These are phyloP conservation scores for Anguilla anguilla DNA, from an alignment of 2,797 vertebrate species.

Conservation along the genomic window DNA sequence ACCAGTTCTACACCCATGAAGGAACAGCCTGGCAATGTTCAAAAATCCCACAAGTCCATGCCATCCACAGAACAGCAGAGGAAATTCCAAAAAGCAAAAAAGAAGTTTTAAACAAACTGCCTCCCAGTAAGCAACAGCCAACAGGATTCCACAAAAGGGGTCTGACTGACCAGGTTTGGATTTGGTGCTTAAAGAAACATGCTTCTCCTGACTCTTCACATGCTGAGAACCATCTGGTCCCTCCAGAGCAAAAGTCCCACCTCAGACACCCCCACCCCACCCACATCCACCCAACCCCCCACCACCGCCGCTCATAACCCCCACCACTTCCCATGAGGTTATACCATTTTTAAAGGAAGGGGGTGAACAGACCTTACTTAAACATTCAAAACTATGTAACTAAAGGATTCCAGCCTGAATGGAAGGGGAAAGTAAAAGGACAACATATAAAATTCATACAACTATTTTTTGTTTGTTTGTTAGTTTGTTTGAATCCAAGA, in stretches of 20 bases:
- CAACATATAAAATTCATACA: background rate
- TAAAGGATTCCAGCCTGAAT: background rate
- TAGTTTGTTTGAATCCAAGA: background rate
- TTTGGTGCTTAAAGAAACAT: constrained; percentile 13
- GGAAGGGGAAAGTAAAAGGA: background rate
- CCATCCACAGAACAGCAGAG: background rate
- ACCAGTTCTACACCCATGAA: background rate
- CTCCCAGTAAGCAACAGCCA: background rate
- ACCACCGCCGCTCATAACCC: background rate
- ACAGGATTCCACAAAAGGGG: background rate
- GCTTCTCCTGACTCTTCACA: constrained; percentile 14
- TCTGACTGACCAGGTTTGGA: background rate
- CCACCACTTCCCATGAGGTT: background rate
- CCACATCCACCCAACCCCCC: background rate
- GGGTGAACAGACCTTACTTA: background rate
- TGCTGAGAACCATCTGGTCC: constrained; percentile 25
- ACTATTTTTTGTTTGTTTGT: background rate
- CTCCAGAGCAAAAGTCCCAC: constrained; percentile 24
- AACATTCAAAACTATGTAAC: background rate
- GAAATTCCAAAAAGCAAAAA: background rate
- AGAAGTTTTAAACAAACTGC: background rate
- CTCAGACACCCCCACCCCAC: background rate
- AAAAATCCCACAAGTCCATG: background rate
- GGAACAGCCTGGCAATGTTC: background rate
- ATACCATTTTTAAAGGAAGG: constrained; percentile 8